Percentiles rank a stretch among this genome's conserved stretches.
Evolutionary conservation across 2,888 invertebrate species (phyloP).

Genomic region (Dastarcus helophoroides): DNA sequence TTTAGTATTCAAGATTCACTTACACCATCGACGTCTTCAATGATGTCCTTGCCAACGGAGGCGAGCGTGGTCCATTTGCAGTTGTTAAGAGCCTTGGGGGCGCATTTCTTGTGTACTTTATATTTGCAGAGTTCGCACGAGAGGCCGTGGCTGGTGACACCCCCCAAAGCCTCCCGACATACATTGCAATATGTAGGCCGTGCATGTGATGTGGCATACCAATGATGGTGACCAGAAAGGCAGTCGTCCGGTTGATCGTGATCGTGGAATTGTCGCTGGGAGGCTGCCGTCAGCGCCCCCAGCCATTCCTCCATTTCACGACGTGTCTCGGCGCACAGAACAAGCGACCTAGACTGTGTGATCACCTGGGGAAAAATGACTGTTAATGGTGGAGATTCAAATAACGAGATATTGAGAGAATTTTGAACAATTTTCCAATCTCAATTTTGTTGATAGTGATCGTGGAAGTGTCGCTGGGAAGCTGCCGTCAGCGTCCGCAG

Average conservation of each 20-base stretch:
- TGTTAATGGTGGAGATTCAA: background rate
- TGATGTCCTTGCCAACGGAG: slow-evolving; percentile 87
- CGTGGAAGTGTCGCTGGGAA: slow-evolving; percentile 41
- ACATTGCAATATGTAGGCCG: slow-evolving; percentile 96
- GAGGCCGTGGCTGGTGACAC: slow-evolving; percentile 89
- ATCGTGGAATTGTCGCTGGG: slow-evolving; percentile 41
- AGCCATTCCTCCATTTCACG: slow-evolving; percentile 92
- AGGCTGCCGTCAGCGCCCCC: slow-evolving; percentile 64
- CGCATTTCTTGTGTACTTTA: slow-evolving; percentile 93
- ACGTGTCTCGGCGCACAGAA: slow-evolving; percentile 67
- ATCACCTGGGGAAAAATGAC: slow-evolving; percentile 47
- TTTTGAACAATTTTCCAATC: no score
- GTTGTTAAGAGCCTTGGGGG: slow-evolving; percentile 81
- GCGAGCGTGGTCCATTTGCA: slow-evolving; percentile 98
- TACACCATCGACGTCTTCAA: slow-evolving; percentile 87
- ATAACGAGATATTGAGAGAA: no score
- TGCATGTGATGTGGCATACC: slow-evolving; percentile 90
- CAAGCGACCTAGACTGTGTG: slow-evolving; percentile 65
- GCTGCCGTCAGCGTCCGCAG: slow-evolving; percentile 70
- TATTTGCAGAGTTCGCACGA: slow-evolving; percentile 97
- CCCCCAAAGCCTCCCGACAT: slow-evolving; percentile 84
- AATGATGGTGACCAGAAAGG: slow-evolving; percentile 59
- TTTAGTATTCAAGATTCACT: slow-evolving; percentile 29
- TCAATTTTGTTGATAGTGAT: no score
- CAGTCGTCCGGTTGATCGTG: slow-evolving; percentile 55